A percentile compares a stretch with the other conserved stretches of the same genome.
These are phyloP conservation scores for Mus caroli DNA, from an alignment of 2,797 vertebrate species.

Conservation along the genomic window DNA sequence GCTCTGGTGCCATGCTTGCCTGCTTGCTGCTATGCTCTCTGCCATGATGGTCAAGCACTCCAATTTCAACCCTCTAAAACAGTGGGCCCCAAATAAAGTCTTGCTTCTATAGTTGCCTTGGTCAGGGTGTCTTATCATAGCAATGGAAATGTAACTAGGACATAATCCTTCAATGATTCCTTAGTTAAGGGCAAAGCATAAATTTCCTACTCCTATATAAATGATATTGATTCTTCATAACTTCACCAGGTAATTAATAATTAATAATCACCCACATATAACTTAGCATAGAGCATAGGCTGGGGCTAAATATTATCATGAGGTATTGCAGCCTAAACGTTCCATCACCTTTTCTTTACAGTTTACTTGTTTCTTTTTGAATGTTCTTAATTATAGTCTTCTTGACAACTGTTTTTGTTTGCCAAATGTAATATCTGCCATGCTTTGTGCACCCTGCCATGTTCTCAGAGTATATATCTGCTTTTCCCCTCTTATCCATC, in stretches of 20 bases:
- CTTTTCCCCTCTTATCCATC: neutral
- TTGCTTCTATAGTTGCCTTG: neutral
- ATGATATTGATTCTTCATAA: neutral
- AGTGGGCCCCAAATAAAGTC: neutral
- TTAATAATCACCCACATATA: neutral
- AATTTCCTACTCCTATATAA: neutral
- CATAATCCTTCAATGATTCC: neutral
- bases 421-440: neutral
- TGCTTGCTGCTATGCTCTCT: neutral
- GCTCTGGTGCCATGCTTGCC: too few species aligned
- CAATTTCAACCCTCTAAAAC: neutral
- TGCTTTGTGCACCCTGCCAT: neutral
- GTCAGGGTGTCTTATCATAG: neutral
- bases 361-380: neutral
- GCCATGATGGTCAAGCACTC: too few species aligned
- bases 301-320: neutral
- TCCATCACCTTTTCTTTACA: too few species aligned
- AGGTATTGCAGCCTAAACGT: neutral
- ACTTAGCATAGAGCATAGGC: neutral
- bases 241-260: neutral
- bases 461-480: neutral
- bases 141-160: neutral
- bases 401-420: neutral
- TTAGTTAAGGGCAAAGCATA: slow-evolving; percentile 6
- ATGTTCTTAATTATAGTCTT: neutral